Evolutionary conservation across 2,797 vertebrate genomes (phyloP).

Genomic region (Astyanax mexicanus): DNA sequence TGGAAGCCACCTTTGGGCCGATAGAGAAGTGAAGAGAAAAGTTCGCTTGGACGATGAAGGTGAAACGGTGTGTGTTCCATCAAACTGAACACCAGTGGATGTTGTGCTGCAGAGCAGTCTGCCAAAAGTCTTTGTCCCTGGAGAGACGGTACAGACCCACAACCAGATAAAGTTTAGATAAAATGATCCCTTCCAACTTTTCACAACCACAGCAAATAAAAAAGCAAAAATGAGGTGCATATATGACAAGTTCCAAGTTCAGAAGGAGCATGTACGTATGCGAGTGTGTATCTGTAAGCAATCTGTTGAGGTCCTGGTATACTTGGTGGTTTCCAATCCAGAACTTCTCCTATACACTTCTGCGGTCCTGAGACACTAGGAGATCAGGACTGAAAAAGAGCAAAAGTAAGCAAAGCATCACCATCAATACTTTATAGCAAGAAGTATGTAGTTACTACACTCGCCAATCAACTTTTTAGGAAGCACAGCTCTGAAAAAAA

Average conservation of each 20-base stretch:
- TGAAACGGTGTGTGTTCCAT: not conserved
- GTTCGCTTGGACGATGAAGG: not conserved
- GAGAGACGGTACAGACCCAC: constrained; percentile 5
- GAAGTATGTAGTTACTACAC: too few relatives aligned
- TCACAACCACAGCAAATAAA: constrained; percentile 29
- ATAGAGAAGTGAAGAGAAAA: constrained; percentile 21
- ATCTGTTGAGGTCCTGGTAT: constrained; percentile 30
- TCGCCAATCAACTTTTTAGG: too few relatives aligned
- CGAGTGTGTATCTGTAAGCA: constrained; percentile 39
- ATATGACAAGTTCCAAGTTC: constrained; percentile 34
- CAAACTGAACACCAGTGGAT: constrained; percentile 7
- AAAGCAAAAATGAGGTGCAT: constrained; percentile 31
- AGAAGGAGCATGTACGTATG: constrained; percentile 9
- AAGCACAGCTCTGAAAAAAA: too few relatives aligned
- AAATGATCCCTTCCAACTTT: not conserved
- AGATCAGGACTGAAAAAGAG: constrained; percentile 57
- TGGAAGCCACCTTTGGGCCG: constrained; percentile 22
- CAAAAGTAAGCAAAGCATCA: not conserved
- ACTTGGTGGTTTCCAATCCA: constrained; percentile 42
- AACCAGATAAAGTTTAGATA: not conserved
- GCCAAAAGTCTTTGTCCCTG: not conserved
- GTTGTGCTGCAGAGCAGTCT: constrained; percentile 19
- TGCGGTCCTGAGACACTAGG: constrained; percentile 39
- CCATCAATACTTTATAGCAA: too few relatives aligned
- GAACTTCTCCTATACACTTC: constrained; percentile 40